Conservation (phyloP, 2,888 invertebrate genomes). For the Hemistola chrysoprasaria region DNA sequence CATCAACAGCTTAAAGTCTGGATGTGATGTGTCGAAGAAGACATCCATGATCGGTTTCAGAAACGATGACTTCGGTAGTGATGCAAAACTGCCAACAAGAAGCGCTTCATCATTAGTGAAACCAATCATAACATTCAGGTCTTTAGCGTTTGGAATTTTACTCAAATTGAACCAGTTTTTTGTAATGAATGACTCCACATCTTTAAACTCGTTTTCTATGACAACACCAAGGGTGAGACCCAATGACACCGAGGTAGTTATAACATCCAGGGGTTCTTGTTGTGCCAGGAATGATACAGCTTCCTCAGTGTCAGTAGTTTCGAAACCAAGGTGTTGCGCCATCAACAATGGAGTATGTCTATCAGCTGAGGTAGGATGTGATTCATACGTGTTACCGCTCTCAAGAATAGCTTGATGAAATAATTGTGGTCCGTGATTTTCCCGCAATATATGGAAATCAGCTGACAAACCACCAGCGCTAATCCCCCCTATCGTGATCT, state of each 20-base stretch:
- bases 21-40: conserved; percentile 28
- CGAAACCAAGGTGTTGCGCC: conserved; percentile 37
- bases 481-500: conserved; percentile 49
- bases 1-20: conserved; percentile 28
- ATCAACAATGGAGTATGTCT: conserved; percentile 36
- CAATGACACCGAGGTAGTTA: conserved; percentile 31
- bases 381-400: conserved; percentile 36
- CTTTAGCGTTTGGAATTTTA: conserved; percentile 29
- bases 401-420: conserved; percentile 44
- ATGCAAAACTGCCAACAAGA: not conserved
- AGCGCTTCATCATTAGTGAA: conserved; percentile 34
- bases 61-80: not conserved
- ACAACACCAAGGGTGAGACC: conserved; percentile 33
- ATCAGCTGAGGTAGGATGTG: conserved; percentile 23
- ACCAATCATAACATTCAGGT: conserved; percentile 39
- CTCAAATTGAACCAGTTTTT: conserved; percentile 29
- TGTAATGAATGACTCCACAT: conserved; percentile 37
- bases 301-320: conserved; percentile 32
- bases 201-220: conserved; percentile 39
- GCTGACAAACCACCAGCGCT: conserved; percentile 52
- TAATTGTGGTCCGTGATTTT: conserved; percentile 32
- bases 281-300: conserved; percentile 40
- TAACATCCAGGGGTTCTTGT: conserved; percentile 31
- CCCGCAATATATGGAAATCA: conserved; percentile 43
- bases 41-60: conserved; percentile 13